Percentiles rank a stretch among this genome's conserved stretches.
phyloP scores from a whole-genome alignment of 2,888 invertebrate species.

The Meloe dianella region DNA sequence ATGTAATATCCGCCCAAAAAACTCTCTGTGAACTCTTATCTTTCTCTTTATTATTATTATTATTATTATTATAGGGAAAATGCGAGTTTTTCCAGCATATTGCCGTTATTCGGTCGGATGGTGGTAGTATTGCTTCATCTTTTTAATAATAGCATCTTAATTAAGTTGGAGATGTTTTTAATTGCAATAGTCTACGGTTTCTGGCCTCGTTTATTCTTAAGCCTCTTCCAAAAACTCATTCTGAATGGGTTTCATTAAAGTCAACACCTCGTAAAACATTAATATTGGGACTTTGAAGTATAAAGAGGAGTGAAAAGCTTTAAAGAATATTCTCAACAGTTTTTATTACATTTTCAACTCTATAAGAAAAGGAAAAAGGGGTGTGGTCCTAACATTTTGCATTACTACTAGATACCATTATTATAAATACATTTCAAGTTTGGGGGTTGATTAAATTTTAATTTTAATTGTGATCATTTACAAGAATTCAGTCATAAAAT shows the following conservation, averaged over 20 bases:
- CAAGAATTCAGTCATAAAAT: background rate
- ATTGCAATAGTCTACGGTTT: conserved; percentile 55
- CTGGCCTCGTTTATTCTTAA: conserved; percentile 54
- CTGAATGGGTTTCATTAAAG: conserved; percentile 57
- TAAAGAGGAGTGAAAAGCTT: background rate
- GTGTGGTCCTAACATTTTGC: background rate
- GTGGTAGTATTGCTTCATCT: conserved; percentile 29
- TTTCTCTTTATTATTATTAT: background rate
- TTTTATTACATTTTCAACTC: background rate
- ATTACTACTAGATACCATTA: background rate
- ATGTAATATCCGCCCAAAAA: conserved; percentile 54
- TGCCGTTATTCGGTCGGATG: conserved; percentile 38
- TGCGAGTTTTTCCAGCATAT: conserved; percentile 45
- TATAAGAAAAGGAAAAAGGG: background rate
- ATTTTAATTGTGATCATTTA: background rate
- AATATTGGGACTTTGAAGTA: conserved; percentile 42
- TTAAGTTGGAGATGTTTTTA: conserved; percentile 60
- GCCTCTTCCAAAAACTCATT: conserved; percentile 34
- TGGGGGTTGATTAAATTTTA: background rate
- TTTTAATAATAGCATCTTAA: conserved; percentile 60
- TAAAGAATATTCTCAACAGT: conserved; percentile 7
- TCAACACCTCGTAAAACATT: conserved; percentile 58
- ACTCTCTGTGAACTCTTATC: conserved; percentile 45
- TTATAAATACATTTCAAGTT: background rate
- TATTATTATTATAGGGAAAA: conserved; percentile 4